Evolutionary conservation across 2,797 vertebrate species (phyloP).

Genomic region (Iguana delicatissima): DNA sequence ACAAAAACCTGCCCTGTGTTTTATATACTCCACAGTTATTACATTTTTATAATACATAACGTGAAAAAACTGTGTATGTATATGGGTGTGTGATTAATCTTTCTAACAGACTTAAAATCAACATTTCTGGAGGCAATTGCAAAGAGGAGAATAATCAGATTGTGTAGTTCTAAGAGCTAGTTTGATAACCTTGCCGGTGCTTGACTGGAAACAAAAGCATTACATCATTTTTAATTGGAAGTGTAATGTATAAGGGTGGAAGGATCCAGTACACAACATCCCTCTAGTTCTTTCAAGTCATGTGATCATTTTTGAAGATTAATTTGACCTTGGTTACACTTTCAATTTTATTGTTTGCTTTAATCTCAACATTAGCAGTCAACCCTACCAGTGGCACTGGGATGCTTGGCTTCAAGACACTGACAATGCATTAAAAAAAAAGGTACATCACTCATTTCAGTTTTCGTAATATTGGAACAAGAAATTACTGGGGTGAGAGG

Average conservation of each 20-base stretch:
- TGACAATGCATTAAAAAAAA: slow-evolving; percentile 11
- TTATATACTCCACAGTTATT: neutral
- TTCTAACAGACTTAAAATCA: neutral
- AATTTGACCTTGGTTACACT: slow-evolving; percentile 57
- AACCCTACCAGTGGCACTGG: slow-evolving; percentile 53
- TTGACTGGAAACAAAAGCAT: slow-evolving; percentile 1
- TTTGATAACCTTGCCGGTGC: neutral
- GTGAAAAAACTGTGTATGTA: neutral
- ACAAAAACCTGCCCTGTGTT: neutral
- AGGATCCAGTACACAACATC: slow-evolving; percentile 20
- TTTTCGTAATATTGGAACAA: neutral
- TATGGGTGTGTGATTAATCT: neutral
- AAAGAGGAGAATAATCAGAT: neutral
- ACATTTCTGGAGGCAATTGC: neutral
- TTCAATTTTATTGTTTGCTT: slow-evolving; percentile 55
- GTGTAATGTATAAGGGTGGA: accelerated
- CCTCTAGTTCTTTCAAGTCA: slow-evolving; percentile 32
- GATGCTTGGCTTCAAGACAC: slow-evolving; percentile 7
- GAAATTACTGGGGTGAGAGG: neutral
- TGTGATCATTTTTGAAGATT: slow-evolving; percentile 45
- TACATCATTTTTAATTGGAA: neutral
- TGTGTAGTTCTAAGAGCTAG: neutral
- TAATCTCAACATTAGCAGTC: slow-evolving; percentile 31
- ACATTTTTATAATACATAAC: neutral
- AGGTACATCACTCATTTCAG: neutral